Evolutionary conservation across 2,888 invertebrate species (phyloP).

Genomic region (Thecophora atra): DNA sequence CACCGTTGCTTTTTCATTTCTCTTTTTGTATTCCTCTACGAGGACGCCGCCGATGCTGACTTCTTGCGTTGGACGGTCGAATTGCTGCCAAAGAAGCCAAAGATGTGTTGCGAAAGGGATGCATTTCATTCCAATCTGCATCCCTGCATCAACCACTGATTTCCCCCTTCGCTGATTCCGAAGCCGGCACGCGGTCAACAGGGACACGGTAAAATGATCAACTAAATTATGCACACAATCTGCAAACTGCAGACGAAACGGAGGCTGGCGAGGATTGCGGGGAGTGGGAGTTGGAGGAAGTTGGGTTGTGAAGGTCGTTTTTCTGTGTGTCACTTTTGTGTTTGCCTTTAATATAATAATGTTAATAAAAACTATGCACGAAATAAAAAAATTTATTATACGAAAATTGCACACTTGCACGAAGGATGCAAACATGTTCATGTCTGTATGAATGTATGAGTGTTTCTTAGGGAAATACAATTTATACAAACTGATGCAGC

Average conservation of each 20-base stretch:
- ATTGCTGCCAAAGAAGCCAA: not conserved
- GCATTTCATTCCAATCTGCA: not conserved
- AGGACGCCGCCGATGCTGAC: not conserved
- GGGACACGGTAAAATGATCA: slow-evolving; percentile 53
- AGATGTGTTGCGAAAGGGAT: not conserved
- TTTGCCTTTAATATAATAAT: not conserved
- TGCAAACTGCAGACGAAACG: not conserved
- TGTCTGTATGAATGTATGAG: not conserved
- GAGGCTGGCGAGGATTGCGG: not conserved
- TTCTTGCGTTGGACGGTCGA: too few relatives aligned
- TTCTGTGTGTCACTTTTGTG: not conserved
- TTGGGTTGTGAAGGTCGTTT: not conserved
- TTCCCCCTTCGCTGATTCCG: not conserved
- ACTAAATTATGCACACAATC: slow-evolving; percentile 57
- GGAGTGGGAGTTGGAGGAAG: not conserved
- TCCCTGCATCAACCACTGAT: not conserved
- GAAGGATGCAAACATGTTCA: not conserved
- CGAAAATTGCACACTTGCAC: too few relatives aligned
- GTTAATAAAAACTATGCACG: not conserved
- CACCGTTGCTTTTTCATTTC: slow-evolving; percentile 37
- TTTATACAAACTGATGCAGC: slow-evolving; percentile 6
- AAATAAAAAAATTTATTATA: not conserved
- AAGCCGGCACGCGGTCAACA: not conserved
- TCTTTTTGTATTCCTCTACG: not conserved
- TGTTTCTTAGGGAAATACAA: not conserved